Evolutionary conservation across 1,140 invertebrate genomes (phyloP), one percentile per base, ranked within the genome.

Genomic region (Oryctes rhinoceros): DNA sequence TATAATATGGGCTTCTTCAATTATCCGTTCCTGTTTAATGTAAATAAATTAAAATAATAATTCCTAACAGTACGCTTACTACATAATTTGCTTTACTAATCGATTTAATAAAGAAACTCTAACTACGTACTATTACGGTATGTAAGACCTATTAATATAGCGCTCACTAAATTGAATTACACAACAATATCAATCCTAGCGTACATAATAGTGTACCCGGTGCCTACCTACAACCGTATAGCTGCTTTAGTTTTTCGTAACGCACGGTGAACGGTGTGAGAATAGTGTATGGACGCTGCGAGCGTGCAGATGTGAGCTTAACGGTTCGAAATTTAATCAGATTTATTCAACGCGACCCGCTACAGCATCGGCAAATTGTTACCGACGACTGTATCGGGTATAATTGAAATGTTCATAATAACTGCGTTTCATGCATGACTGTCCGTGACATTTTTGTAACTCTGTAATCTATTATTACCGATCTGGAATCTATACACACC

Each of bases 401-500:
- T 71, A 71, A 71, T 71, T 71, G 65, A 71, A 71, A 71, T 71
- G 65, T 71, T 71, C 20, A 37, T 24, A 71, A 71, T 24, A 71
- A 71, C 65, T 71, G 24, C 65, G 20, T 71, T 71, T 71, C 65
- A 71, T 71, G 65, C 65, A 71, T 71, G 65, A 71, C 65, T 71
- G 65, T 71, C 11, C 65, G 65, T 71, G 24, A 30, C 24, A 71
- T 35, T 71, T 71, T 71, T 71, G 24, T 37, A 20, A 37, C 35
- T 30, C 65, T n/a, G n/a, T 24, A 71, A 71, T 71, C 65, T 71
- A 71, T 71, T 71, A 71, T 71, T 71, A 71, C 65, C 65, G 65
- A 71, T 71, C 65, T 71, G 35, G n/a, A 71, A 71, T 71, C 35
- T 37, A 18, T 71, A 37, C 13, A 71, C 13, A 30, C 65, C 65